phyloP scores from a whole-genome alignment of 2,113 vertebrate genomes.

The Scatophagus argus region DNA sequence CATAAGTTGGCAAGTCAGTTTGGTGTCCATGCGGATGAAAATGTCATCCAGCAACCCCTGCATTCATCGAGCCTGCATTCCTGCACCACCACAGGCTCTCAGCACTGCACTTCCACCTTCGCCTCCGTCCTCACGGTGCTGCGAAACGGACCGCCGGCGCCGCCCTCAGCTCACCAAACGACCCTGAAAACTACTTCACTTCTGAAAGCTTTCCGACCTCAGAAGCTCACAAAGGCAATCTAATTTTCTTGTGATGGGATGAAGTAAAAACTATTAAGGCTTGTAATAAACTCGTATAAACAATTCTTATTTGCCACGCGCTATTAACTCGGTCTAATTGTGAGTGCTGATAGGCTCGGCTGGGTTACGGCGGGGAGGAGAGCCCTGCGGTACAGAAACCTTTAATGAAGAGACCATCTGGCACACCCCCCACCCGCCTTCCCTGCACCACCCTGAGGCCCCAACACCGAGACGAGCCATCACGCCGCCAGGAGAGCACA shows the following conservation, averaged over 20 bases:
- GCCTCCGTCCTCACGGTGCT: slow-evolving; percentile 22
- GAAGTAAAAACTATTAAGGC: slow-evolving; percentile 81
- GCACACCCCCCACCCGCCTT: slow-evolving; percentile 23
- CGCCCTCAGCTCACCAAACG: slow-evolving; percentile 40
- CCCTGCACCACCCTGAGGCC: slow-evolving; percentile 59
- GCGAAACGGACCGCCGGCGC: slow-evolving; percentile 22
- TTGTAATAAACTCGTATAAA: slow-evolving; percentile 83
- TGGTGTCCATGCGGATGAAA: neutral
- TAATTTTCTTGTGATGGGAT: slow-evolving; percentile 75
- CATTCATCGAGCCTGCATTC: neutral
- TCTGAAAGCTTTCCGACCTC: slow-evolving; percentile 72
- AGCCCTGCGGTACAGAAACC: slow-evolving; percentile 66
- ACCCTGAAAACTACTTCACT: slow-evolving; percentile 68
- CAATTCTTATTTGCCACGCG: slow-evolving; percentile 81
- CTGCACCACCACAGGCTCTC: slow-evolving; percentile 17
- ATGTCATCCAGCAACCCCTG: slow-evolving; percentile 20
- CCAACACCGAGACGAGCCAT: slow-evolving; percentile 43
- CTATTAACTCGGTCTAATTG: slow-evolving; percentile 82
- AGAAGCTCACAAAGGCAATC: slow-evolving; percentile 79
- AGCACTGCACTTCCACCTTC: slow-evolving; percentile 1
- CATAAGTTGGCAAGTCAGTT: neutral
- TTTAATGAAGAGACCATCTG: slow-evolving; percentile 83
- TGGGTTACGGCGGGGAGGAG: slow-evolving; percentile 65
- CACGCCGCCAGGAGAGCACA: slow-evolving; percentile 46
- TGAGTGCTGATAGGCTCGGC: slow-evolving; percentile 71